Base-by-base conservation (phyloP, 2,888 invertebrate species). In the Phasia obesa region DNA sequence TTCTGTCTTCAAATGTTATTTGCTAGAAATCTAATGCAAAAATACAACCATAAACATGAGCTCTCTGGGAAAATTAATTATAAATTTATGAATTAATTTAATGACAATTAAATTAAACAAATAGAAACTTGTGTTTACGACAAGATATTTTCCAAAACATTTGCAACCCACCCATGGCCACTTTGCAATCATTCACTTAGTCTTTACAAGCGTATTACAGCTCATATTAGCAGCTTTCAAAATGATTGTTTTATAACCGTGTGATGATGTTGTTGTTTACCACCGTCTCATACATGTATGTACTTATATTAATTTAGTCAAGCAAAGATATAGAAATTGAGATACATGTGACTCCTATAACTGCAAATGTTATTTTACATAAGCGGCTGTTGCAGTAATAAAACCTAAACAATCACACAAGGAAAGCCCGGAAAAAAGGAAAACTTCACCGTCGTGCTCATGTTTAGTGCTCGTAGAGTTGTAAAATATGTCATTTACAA, bases 61-160 rank as follows among this genome's bases (percentile, higher is more conserved):
- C 53, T 42, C 55, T 55, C 51, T 19, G 59, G 23, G 17, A 71
- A 84, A 84, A 85, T 80, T 85, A 84, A 86, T 85, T 85, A 85
- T 84, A 84, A 85, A 85, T 86, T 86, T 86, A 85, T 85, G 65
- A 82, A 81, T 81, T 84, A 78, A 80, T 85, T 84, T 84, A 81
- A 84, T 76, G 73, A 67, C 79, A 81, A 83, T 83, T 79, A 83
- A 84, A 85, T 83, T 59, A 71, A 67, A 60, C 73, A 67, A 74
- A 73, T 74, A 71, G 13, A 71, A 65, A 76, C 27, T 70, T 78
- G 55, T 75, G 42, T 27, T 38, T 67, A 60, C 71, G 70, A 73
- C 77, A 71, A 60, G 23, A 62, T 35, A 35, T 25, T 49, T 17
- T 23, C 7, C 13, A 17, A 57, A 57, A 38, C 44, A 59, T 59